Conservation (phyloP, 2,113 vertebrate species). For the Ceyx cyanopectus region DNA sequence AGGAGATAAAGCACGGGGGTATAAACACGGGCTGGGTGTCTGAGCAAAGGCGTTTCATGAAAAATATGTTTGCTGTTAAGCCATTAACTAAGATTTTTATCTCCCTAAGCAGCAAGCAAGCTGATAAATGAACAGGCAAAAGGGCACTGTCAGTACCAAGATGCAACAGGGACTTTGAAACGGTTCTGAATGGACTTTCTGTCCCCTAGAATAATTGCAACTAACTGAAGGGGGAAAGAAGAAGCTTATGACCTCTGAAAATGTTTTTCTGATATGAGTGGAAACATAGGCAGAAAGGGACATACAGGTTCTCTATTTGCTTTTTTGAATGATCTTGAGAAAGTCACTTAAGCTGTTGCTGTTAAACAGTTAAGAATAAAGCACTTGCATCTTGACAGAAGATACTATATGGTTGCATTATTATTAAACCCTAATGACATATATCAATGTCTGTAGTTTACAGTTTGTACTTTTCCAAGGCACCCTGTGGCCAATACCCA, state of each 20-base stretch:
- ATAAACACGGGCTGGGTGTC: neutral
- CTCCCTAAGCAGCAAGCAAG: neutral
- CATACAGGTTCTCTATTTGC: neutral
- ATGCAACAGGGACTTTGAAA: neutral
- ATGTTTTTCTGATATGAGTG: neutral
- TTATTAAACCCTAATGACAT: neutral
- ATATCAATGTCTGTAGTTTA: neutral
- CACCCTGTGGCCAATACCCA: neutral
- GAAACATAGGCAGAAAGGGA: neutral
- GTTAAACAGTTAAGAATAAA: neutral
- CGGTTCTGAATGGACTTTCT: neutral
- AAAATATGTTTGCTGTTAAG: fast-evolving
- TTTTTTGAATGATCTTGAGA: neutral
- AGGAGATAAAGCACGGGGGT: neutral
- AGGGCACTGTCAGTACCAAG: neutral
- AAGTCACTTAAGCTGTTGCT: neutral
- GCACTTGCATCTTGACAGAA: neutral
- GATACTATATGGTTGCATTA: neutral
- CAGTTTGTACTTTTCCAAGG: neutral
- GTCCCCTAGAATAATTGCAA: neutral
- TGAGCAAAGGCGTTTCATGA: fast-evolving
- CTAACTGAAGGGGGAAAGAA: neutral
- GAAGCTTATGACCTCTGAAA: neutral
- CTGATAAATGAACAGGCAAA: neutral
- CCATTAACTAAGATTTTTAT: neutral